Evolutionary conservation across 30 jellyfish, hydroid and myxozoan species (phyloP).

Genomic region (Phacellophora camtschatica): DNA sequence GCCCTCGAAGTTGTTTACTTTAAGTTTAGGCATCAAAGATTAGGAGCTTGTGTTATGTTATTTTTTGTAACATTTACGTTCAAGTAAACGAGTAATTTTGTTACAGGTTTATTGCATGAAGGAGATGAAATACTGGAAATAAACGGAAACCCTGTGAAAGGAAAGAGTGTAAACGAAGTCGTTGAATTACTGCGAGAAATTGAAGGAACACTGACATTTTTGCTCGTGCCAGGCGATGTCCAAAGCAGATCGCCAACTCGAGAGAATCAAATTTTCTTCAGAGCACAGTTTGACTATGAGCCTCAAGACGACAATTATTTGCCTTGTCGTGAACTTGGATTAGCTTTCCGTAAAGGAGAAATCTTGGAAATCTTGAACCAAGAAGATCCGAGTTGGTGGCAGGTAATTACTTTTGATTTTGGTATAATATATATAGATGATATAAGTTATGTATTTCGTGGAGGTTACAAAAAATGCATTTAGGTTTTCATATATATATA

Average conservation of each 20-base stretch:
- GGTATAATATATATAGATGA: too few species aligned
- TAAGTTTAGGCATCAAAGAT: too few species aligned
- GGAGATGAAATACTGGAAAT: slow-evolving; percentile 98
- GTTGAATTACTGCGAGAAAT: slow-evolving; percentile 87
- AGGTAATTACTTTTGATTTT: too few species aligned
- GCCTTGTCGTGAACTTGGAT: slow-evolving; percentile 95
- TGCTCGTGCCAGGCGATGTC: slow-evolving; percentile 79
- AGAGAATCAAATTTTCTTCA: slow-evolving; percentile 49
- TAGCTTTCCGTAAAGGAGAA: slow-evolving; percentile 88
- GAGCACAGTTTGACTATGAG: slow-evolving; percentile 92
- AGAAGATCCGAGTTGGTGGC: slow-evolving; percentile 99
- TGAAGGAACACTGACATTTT: slow-evolving; percentile 91
- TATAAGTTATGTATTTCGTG: too few species aligned
- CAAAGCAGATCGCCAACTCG: slow-evolving; percentile 50
- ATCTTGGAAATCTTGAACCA: slow-evolving; percentile 74
- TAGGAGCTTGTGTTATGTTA: too few species aligned
- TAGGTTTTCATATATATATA: too few species aligned
- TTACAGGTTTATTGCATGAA: slow-evolving; percentile 85
- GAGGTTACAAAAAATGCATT: too few species aligned
- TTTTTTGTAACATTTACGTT: too few species aligned
- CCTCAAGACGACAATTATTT: slow-evolving; percentile 82
- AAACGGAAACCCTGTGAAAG: slow-evolving; percentile 85
- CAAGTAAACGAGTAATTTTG: too few species aligned
- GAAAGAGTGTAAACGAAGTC: slow-evolving; percentile 87
- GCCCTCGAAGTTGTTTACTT: too few species aligned